Evolutionary conservation across 1,140 invertebrate genomes (phyloP).

Genomic region (Radopholus similis): DNA sequence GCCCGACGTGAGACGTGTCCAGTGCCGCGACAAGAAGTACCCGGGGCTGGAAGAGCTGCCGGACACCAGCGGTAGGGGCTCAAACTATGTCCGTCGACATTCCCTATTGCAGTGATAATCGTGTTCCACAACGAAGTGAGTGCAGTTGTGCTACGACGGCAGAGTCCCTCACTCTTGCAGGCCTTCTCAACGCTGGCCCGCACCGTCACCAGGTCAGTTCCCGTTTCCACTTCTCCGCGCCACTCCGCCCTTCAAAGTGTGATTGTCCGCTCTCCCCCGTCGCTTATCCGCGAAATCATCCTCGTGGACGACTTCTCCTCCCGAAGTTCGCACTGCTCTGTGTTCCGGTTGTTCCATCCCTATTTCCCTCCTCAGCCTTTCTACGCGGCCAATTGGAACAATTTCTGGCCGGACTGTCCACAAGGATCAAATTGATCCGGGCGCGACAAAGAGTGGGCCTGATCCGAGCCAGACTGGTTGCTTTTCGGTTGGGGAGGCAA

Average conservation of each 20-base stretch:
- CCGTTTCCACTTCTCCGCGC: background rate
- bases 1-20: constrained; percentile 75
- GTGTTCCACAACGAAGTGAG: constrained; percentile 79
- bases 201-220: constrained; percentile 68
- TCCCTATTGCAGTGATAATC: constrained; percentile 70
- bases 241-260: constrained; percentile 64
- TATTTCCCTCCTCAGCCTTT: constrained; percentile 64
- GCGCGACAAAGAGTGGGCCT: constrained; percentile 73
- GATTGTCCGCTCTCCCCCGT: constrained; percentile 74
- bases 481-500: no score
- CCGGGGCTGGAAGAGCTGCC: constrained; percentile 64
- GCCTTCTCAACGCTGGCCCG: constrained; percentile 82
- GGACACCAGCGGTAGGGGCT: constrained; percentile 65
- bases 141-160: background rate
- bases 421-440: constrained; percentile 68
- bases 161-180: constrained; percentile 15
- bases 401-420: constrained; percentile 70
- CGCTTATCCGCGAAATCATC: constrained; percentile 79
- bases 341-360: background rate
- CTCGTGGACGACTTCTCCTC: constrained; percentile 84
- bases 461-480: constrained; percentile 73
- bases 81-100: background rate
- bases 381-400: constrained; percentile 74
- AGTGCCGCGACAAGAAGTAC: constrained; percentile 46
- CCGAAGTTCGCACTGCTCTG: constrained; percentile 65